Evolutionary conservation across 2,888 invertebrate species (phyloP).

Genomic region (Nomada hirtipes): DNA sequence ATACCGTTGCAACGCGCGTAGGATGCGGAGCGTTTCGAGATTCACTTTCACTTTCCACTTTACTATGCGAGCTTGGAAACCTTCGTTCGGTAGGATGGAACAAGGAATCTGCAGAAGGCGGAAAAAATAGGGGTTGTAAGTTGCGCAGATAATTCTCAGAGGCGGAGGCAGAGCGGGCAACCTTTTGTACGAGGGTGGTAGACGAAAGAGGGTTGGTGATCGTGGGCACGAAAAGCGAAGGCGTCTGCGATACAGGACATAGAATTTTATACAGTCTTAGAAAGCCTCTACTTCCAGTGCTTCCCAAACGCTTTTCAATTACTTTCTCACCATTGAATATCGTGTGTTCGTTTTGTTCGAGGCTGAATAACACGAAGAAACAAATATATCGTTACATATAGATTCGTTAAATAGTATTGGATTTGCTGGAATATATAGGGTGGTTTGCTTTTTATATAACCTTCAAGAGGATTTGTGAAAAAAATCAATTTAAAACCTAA

Average conservation of each 20-base stretch:
- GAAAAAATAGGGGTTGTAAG: slow-evolving; percentile 76
- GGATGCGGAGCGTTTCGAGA: slow-evolving; percentile 73
- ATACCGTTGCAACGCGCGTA: neutral
- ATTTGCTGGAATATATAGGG: neutral
- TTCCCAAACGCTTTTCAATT: slow-evolving; percentile 10
- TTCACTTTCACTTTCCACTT: slow-evolving; percentile 69
- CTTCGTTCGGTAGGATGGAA: slow-evolving; percentile 33
- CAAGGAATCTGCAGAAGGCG: slow-evolving; percentile 66
- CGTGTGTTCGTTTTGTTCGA: neutral
- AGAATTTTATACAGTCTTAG: slow-evolving; percentile 81
- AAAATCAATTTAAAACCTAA: too few relatives aligned
- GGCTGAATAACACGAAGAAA: neutral
- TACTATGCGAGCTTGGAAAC: slow-evolving; percentile 47
- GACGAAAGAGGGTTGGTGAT: slow-evolving; percentile 63
- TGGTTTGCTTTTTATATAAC: too few relatives aligned
- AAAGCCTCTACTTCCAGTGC: slow-evolving; percentile 62
- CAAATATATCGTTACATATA: neutral
- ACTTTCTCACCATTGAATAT: neutral
- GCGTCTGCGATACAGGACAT: slow-evolving; percentile 76
- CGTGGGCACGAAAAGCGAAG: slow-evolving; percentile 45
- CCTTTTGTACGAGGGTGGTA: slow-evolving; percentile 65
- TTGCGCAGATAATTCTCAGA: slow-evolving; percentile 77
- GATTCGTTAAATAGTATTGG: neutral
- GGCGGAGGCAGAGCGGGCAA: slow-evolving; percentile 65
- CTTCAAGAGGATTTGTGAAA: too few relatives aligned